These are phyloP conservation scores for Apodemus speciosus DNA, from an alignment of 2,113 vertebrate species.

Conservation along the genomic window DNA sequence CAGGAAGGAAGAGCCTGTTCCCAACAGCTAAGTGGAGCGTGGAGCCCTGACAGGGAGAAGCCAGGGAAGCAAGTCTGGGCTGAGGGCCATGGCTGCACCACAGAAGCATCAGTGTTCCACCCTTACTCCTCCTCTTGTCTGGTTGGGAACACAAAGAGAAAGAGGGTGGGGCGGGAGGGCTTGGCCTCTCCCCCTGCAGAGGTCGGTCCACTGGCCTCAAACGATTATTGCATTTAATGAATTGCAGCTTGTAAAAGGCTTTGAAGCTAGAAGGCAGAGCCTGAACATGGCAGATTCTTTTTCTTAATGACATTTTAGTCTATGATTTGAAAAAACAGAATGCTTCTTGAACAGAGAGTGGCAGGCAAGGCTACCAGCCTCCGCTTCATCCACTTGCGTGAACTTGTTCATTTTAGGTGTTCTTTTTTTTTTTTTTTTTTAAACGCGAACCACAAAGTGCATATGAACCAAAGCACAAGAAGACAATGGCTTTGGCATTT, in stretches of 20 bases:
- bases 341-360: conserved; percentile 53
- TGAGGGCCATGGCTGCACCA: conserved; percentile 39
- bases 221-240: conserved; percentile 74
- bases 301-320: conserved; percentile 64
- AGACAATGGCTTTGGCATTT: conserved; percentile 48
- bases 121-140: background rate
- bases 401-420: background rate
- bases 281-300: conserved; percentile 57
- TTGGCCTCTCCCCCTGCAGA: conserved; percentile 60
- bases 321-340: conserved; percentile 54
- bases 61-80: conserved; percentile 48
- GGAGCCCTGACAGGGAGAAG: conserved; percentile 62
- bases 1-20: conserved; percentile 56
- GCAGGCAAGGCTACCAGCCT: conserved; percentile 28
- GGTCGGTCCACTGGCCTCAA: conserved; percentile 54
- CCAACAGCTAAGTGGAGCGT: conserved; percentile 66
- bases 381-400: background rate
- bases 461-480: conserved; percentile 3
- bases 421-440: background rate
- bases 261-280: conserved; percentile 74
- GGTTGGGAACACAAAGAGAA: conserved; percentile 70
- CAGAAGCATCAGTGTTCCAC: background rate
- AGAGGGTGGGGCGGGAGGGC: conserved; percentile 65
- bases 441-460: conserved; percentile 4
- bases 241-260: conserved; percentile 79